Conservation (phyloP, 1,140 invertebrate species). For the Trachymyrmex cornetzi region DNA sequence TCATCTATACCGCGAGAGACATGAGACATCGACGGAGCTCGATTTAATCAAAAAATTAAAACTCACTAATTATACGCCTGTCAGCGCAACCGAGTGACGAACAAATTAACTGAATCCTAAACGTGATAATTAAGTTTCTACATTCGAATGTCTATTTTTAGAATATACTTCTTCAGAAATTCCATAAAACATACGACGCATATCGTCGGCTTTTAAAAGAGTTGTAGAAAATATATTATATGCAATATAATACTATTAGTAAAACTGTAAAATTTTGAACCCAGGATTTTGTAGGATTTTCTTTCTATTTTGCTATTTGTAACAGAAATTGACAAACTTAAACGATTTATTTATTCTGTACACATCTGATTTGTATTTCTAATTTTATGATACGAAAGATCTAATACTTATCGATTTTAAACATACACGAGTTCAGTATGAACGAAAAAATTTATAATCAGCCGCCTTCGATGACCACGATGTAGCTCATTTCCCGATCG, state of each 20-base stretch:
- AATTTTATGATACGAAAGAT: neutral
- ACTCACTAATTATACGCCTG: constrained; percentile 46
- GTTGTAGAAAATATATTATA: neutral
- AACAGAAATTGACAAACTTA: neutral
- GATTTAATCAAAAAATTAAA: constrained; percentile 51
- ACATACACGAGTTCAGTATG: neutral
- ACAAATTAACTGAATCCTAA: constrained; percentile 14
- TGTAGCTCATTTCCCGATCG: constrained; percentile 74
- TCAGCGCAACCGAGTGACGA: neutral
- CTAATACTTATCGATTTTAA: neutral
- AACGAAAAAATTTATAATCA: constrained; percentile 74
- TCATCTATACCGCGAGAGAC: constrained; percentile 33
- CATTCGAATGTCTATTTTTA: neutral
- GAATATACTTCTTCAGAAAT: neutral
- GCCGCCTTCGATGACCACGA: constrained; percentile 22
- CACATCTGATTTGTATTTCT: neutral
- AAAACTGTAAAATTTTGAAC: neutral
- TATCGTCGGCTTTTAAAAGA: neutral
- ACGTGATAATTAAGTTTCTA: neutral
- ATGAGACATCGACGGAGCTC: neutral
- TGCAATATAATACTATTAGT: neutral
- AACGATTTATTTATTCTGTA: neutral
- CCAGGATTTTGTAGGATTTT: neutral
- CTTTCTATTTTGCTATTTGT: neutral
- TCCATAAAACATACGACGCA: neutral